These are phyloP conservation scores for Florisuga fusca DNA, from an alignment of 2,797 vertebrate genomes.

Conservation along the genomic window DNA sequence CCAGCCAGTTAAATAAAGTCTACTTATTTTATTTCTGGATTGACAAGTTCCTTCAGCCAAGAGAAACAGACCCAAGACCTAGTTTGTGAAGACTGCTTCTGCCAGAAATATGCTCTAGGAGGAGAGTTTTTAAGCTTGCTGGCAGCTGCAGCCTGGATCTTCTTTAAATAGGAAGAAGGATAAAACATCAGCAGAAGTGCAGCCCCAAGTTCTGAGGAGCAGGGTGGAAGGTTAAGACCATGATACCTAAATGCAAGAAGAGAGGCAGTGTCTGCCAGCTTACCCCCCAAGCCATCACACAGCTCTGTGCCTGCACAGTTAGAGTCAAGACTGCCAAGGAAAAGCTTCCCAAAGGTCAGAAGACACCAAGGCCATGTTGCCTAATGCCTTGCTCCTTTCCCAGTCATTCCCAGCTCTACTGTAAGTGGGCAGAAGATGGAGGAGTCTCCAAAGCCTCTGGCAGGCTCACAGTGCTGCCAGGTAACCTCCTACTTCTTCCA, in stretches of 20 bases:
- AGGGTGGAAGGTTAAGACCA: not conserved
- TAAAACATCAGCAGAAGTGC: not conserved
- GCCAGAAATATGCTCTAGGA: not conserved
- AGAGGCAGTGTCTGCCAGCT: not conserved
- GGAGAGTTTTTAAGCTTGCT: not conserved
- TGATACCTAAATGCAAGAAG: rapidly evolving
- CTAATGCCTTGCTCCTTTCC: not conserved
- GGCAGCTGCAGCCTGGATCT: not conserved
- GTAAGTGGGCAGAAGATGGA: not conserved
- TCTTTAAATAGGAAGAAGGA: not conserved
- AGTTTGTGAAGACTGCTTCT: not conserved
- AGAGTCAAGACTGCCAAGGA: not conserved
- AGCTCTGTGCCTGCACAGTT: rapidly evolving
- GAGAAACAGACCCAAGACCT: conserved; percentile 30
- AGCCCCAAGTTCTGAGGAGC: not conserved
- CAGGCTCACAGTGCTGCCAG: not conserved
- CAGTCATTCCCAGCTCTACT: not conserved
- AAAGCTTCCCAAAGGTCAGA: not conserved
- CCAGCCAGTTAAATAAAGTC: not conserved
- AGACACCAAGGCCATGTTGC: not conserved
- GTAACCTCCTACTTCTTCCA: not conserved
- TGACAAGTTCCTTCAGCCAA: conserved; percentile 32
- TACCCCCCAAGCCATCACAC: not conserved
- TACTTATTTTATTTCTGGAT: conserved; percentile 2
- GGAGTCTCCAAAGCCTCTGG: not conserved